Evolutionary conservation across 2,888 invertebrate species (phyloP).

Genomic region (Leptura quadrifasciata): DNA sequence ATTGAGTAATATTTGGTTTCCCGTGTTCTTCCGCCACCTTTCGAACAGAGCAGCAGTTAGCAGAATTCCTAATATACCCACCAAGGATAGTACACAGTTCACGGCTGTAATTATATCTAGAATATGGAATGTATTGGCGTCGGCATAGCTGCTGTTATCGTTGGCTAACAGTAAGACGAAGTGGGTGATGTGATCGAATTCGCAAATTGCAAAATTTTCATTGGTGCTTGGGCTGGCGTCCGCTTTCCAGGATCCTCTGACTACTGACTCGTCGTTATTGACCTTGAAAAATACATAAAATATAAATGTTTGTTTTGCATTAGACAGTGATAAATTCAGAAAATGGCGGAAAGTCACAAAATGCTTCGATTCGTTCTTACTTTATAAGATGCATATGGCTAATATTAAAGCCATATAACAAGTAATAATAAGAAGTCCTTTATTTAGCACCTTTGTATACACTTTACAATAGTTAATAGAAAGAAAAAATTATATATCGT

Average conservation of each 20-base stretch:
- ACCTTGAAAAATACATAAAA: conserved; percentile 8
- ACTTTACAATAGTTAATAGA: too few relatives aligned
- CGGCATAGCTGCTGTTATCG: conserved; percentile 66
- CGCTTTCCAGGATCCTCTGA: conserved; percentile 70
- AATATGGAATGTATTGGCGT: conserved; percentile 60
- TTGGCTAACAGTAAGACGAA: conserved; percentile 76
- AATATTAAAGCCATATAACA: too few relatives aligned
- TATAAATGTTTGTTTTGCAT: neutral
- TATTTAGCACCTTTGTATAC: too few relatives aligned
- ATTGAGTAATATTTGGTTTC: conserved; percentile 69
- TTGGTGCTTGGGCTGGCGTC: conserved; percentile 64
- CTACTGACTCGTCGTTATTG: conserved; percentile 22
- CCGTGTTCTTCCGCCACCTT: conserved; percentile 76
- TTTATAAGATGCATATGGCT: too few relatives aligned
- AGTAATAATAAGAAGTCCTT: too few relatives aligned
- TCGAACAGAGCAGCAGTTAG: conserved; percentile 77
- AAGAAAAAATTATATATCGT: too few relatives aligned
- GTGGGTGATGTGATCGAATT: conserved; percentile 78
- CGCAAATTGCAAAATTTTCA: conserved; percentile 71
- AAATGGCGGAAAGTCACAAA: neutral
- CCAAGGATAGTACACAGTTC: conserved; percentile 75
- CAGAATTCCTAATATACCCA: conserved; percentile 75
- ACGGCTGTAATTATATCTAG: conserved; percentile 73
- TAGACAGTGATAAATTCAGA: neutral
- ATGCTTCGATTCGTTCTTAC: too few relatives aligned